These are phyloP conservation scores for Tympanuchus pallidicinctus DNA, from an alignment of 2,113 vertebrate genomes.

Conservation along the genomic window DNA sequence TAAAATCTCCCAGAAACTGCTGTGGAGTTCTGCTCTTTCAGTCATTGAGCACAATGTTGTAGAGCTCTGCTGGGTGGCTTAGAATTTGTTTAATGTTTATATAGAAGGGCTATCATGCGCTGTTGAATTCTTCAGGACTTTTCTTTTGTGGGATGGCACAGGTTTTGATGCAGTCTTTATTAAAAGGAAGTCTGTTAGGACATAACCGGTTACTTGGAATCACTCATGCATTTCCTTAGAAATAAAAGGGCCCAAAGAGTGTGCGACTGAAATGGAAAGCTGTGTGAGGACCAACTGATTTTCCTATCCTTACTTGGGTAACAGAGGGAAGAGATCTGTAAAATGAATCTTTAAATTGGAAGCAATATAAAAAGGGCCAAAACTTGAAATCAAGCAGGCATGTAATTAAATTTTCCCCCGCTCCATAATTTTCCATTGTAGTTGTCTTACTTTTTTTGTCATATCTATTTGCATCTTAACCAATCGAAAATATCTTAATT, in stretches of 20 bases:
- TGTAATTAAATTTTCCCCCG: conserved; percentile 55
- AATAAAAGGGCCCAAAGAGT: background rate
- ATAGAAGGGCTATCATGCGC: background rate
- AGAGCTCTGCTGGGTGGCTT: background rate
- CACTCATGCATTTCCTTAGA: background rate
- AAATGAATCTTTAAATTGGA: conserved; percentile 6
- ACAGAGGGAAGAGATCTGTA: background rate
- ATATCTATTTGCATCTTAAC: conserved; percentile 50
- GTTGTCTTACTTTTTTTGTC: conserved; percentile 50
- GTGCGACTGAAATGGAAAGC: background rate
- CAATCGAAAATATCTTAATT: conserved; percentile 52
- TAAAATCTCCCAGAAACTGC: background rate
- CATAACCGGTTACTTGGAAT: background rate
- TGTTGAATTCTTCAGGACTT: background rate
- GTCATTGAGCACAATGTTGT: background rate
- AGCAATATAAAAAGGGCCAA: conserved; percentile 16
- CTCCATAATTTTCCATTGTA: conserved; percentile 52
- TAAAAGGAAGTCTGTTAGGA: background rate
- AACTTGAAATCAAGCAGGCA: conserved; percentile 32
- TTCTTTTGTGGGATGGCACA: background rate
- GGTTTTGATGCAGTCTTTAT: background rate
- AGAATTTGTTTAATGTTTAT: background rate
- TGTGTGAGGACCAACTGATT: background rate
- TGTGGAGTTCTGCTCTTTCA: background rate
- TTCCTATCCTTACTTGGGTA: conserved; percentile 53